Conservation (phyloP, 2,113 vertebrate species). For the Tachysurus vachellii region DNA sequence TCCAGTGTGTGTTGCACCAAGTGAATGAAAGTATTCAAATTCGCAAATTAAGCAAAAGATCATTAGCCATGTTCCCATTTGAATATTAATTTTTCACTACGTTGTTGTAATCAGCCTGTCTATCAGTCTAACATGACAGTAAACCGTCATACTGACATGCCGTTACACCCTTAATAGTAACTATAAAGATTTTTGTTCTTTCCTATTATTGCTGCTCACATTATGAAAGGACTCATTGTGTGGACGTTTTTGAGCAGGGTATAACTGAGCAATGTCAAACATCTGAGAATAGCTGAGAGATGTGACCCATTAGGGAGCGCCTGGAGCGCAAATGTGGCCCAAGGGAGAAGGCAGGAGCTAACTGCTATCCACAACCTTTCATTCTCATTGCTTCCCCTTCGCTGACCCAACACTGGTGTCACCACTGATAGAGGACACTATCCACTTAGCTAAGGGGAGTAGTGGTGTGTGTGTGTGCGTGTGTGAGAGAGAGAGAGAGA, state of each 20-base stretch:
- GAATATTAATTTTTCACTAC: not conserved
- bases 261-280: constrained; percentile 17
- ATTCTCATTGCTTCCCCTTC: constrained; percentile 32
- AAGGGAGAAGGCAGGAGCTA: not conserved
- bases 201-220: not conserved
- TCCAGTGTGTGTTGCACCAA: not conserved
- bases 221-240: not conserved
- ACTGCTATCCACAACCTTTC: constrained; percentile 40
- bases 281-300: constrained; percentile 27
- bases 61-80: not conserved
- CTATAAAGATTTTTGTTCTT: not conserved
- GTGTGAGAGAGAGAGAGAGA: not conserved
- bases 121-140: not conserved
- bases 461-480: not conserved
- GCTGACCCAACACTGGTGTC: constrained; percentile 30
- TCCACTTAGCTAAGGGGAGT: not conserved
- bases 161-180: not conserved
- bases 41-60: not conserved
- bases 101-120: not conserved
- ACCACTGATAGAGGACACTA: constrained; percentile 34
- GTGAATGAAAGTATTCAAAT: not conserved
- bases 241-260: not conserved
- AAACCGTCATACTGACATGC: not conserved
- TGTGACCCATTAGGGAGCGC: constrained; percentile 26
- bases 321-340: not conserved